Evolutionary conservation across 2,797 vertebrate genomes (phyloP), one percentile per base, ranked within the genome.

Genomic region (Lagocephalus sceleratus): DNA sequence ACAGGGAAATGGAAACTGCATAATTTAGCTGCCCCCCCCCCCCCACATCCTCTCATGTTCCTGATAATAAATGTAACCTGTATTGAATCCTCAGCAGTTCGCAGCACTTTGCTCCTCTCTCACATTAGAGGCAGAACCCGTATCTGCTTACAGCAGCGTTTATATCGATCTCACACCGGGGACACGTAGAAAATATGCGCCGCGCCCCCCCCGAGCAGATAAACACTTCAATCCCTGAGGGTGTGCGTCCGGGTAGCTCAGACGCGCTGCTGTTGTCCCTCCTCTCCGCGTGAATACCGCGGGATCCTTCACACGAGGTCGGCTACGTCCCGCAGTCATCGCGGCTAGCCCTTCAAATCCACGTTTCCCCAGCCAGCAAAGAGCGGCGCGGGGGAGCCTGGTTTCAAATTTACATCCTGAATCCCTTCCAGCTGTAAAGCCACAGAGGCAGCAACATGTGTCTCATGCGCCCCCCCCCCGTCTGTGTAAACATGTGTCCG

Each of bases 1-100:
- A 78, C 57, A 60, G 65, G 70, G 67, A 72, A 79, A 85, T 61
- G 75, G 77, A 81, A 81, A 69, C 72, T 83, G 81, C 79, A 87
- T 84, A 77, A 84, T 85, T 81, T 51, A 83, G 63, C 51, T 15
- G 51, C 16, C 43, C 51, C 35, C 21, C 44, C 8, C 8, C 9
- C 25, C 10, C 15, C 5, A 23, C 7, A 17, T 38, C 32, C 23
- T 51, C 66, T 76, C 78, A 50, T 47, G 39, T 82, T 68, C 73
- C 76, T 63, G 39, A 71, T 67, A 29, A 29, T 29, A 29, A 29
- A 29, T 5, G 26, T 6, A 25, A 32, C 52, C 43, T n/a, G 2
- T 51, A 45, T 60, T 17, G 53, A 10, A 50, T 67, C 57, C 60
- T 68, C 26, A 58, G 58, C 43, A 20, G 22, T 1, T 22, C 40